Percentiles rank a stretch among this genome's conserved stretches.
Evolutionary conservation across 2,888 invertebrate species (phyloP).

Genomic region (Erynnis tages): DNA sequence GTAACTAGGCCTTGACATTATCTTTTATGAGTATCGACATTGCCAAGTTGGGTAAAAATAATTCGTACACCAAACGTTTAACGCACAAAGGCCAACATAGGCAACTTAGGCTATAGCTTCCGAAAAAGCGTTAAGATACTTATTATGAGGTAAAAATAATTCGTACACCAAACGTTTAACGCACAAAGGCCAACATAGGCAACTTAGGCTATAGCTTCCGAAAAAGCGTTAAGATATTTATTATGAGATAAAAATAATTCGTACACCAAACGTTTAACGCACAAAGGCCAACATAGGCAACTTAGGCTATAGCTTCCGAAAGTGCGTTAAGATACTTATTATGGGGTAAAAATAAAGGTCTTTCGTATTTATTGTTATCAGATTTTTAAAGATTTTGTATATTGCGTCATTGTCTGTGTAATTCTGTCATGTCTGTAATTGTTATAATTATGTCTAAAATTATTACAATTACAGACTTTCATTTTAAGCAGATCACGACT

Average conservation of each 20-base stretch:
- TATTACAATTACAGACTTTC: too few species aligned
- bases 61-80: conserved; percentile 9
- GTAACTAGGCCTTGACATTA: conserved; percentile 25
- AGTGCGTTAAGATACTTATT: not conserved
- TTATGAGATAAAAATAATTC: conserved; percentile 25
- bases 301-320: not conserved
- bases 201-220: not conserved
- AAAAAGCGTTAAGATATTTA: too few species aligned
- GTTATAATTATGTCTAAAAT: too few species aligned
- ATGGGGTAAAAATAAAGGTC: conserved; percentile 26
- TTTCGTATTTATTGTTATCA: too few species aligned
- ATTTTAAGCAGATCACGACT: too few species aligned
- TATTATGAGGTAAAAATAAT: conserved; percentile 26
- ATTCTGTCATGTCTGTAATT: too few species aligned
- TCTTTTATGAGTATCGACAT: conserved; percentile 24
- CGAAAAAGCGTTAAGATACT: not conserved
- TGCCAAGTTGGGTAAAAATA: conserved; percentile 22
- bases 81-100: not conserved
- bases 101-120: not conserved
- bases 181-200: not conserved
- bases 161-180: conserved; percentile 1
- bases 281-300: not conserved
- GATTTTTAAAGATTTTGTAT: too few species aligned
- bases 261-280: not conserved
- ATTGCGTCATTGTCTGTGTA: too few species aligned